Base-by-base conservation (phyloP, 92 coral and sea anemone genomes). In the Parazoanthus swiftii region DNA sequence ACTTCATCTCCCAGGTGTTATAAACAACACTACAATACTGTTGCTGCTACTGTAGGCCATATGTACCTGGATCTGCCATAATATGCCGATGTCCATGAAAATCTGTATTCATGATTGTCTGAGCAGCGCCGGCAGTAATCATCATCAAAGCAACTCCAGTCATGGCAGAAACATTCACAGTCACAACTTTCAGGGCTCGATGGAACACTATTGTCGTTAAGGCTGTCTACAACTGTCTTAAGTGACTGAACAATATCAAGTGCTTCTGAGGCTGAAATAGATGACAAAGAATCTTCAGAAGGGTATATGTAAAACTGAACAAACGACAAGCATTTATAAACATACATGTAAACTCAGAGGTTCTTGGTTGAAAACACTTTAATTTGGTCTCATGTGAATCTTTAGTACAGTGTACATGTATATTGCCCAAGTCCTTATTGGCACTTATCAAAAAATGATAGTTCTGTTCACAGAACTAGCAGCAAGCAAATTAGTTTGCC, bases 171-270 rank as follows among this genome's bases (percentile, higher is more conserved):
- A 35, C 89, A 88, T 36, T 86, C 82, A 14, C 81, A 88, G 33
- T 90, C 85, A 29, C 33, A 56, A 51, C 91, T 85, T 6, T 54
- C 59, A 37, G 87, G 88, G 42, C 93, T 91, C 39, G 91, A 85
- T 8, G 89, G 51, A n/a, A 83, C 73, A 73, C 89, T 83, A 67
- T 72, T 51, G 39, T 42, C 59, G 83, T 81, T 75, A 65, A 74
- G 23, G 54, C 74, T 74, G 6, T 85, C 59, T 4, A 91, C 33
- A 25, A 73, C 77, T n/a, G 72, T 85, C 65, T 74, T 91, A 9
- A 85, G 65, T 7, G 89, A 48, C 66, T 91, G 89, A 37, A 81
- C 36, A 74, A 91, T 68, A 35, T 85, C 91, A 11, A 76, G 10
- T n/a, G 74, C 91, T 68, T 89, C 75, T 16, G 86, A 36, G 21